Evolutionary conservation across 1,140 invertebrate genomes (phyloP).

Genomic region (Aphaenogaster ashmeadi): DNA sequence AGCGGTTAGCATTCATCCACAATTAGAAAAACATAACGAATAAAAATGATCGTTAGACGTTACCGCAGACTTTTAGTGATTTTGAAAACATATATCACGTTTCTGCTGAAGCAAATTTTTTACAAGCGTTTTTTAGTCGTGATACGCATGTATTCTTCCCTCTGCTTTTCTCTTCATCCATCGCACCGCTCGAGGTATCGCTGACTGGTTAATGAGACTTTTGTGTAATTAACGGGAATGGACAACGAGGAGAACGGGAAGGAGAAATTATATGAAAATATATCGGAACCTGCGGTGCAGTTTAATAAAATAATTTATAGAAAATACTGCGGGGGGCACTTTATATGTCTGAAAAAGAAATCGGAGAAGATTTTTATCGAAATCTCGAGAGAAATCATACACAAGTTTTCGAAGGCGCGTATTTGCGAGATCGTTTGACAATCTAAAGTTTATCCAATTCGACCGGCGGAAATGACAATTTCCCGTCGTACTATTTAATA

Average conservation of each 20-base stretch:
- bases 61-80: background rate
- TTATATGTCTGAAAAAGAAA: background rate
- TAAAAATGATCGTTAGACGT: background rate
- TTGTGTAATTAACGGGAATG: constrained; percentile 60
- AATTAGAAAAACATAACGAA: background rate
- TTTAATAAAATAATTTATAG: constrained; percentile 12
- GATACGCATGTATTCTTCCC: constrained; percentile 17
- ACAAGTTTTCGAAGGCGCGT: background rate
- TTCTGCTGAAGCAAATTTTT: constrained; percentile 34
- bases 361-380: background rate
- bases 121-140: constrained; percentile 4
- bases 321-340: background rate
- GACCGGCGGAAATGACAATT: constrained; percentile 42
- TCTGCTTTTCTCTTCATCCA: constrained; percentile 20
- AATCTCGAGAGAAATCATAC: background rate
- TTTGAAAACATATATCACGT: constrained; percentile 39
- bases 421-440: background rate
- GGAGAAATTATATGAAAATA: constrained; percentile 48
- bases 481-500: constrained; percentile 36
- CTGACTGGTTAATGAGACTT: constrained; percentile 60
- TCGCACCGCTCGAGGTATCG: constrained; percentile 33
- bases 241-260: constrained; percentile 22
- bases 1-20: background rate
- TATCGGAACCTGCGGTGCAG: background rate
- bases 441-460: background rate